Conservation (phyloP, 2,888 invertebrate species). For the Drosophila affinis region DNA sequence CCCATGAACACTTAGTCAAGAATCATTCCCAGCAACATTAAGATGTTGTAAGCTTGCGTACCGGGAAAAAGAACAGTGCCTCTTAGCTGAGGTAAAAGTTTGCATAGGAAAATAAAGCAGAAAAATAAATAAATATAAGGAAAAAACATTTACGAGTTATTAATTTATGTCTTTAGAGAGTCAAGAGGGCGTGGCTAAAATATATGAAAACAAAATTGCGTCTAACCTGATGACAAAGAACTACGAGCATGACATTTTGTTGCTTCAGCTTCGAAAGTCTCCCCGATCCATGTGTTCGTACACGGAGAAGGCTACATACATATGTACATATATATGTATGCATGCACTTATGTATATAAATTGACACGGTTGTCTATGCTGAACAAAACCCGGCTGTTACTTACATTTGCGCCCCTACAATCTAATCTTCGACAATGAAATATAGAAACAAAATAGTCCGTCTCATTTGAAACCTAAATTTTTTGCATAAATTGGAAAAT, state of each 20-base stretch:
- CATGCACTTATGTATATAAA: slow-evolving; percentile 5
- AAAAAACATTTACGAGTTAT: no score
- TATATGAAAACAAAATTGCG: no score
- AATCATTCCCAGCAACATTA: no score
- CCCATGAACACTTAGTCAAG: no score
- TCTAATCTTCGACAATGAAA: neutral
- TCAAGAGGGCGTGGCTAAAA: no score
- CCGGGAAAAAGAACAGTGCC: no score
- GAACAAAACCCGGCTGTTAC: neutral
- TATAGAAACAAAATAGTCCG: neutral
- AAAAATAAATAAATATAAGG: no score
- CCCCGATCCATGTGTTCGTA: neutral
- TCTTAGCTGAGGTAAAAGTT: no score
- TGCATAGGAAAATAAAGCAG: no score
- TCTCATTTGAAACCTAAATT: neutral
- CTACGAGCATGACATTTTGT: neutral
- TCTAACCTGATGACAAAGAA: no score
- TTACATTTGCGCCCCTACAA: neutral
- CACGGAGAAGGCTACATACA: neutral
- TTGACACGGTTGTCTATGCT: neutral
- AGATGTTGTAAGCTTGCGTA: no score
- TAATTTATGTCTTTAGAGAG: no score
- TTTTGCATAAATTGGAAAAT: neutral
- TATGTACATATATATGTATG: slow-evolving; percentile 4
- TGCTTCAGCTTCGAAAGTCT: neutral